These are phyloP conservation scores for Eristalinus sepulchralis DNA, from an alignment of 2,888 invertebrate species.

Conservation along the genomic window DNA sequence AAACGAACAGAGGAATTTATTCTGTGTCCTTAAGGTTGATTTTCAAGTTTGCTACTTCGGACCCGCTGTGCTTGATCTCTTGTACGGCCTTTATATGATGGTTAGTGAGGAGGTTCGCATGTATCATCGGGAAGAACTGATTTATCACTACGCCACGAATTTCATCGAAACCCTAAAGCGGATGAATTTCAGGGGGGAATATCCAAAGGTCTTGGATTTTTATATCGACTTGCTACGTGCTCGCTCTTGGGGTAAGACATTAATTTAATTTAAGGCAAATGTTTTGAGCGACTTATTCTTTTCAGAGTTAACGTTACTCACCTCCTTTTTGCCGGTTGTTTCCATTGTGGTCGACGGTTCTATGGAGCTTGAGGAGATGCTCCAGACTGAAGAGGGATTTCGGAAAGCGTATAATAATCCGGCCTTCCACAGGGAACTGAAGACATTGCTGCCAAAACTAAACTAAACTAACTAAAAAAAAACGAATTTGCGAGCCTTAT, in stretches of 20 bases:
- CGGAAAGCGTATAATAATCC: conserved; percentile 13
- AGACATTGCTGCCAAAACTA: conserved; percentile 68
- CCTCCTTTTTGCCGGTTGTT: conserved; percentile 3
- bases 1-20: no score
- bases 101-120: conserved; percentile 71
- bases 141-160: conserved; percentile 73
- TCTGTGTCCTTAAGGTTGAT: conserved; percentile 72
- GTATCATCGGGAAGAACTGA: conserved; percentile 71
- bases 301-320: conserved; percentile 17
- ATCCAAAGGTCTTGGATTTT: conserved; percentile 72
- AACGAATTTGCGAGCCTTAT: conserved; percentile 42
- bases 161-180: conserved; percentile 72
- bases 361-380: not conserved
- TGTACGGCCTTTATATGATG: conserved; percentile 73
- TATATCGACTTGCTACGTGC: conserved; percentile 63
- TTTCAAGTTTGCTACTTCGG: conserved; percentile 74
- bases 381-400: not conserved
- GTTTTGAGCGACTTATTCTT: not conserved
- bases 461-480: no score
- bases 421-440: conserved; percentile 67
- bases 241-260: conserved; percentile 73
- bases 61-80: conserved; percentile 72
- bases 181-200: conserved; percentile 70
- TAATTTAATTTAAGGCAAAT: not conserved
- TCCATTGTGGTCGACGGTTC: not conserved